Base-by-base conservation (phyloP, 2,113 vertebrate species). In the Mastomys coucha region DNA sequence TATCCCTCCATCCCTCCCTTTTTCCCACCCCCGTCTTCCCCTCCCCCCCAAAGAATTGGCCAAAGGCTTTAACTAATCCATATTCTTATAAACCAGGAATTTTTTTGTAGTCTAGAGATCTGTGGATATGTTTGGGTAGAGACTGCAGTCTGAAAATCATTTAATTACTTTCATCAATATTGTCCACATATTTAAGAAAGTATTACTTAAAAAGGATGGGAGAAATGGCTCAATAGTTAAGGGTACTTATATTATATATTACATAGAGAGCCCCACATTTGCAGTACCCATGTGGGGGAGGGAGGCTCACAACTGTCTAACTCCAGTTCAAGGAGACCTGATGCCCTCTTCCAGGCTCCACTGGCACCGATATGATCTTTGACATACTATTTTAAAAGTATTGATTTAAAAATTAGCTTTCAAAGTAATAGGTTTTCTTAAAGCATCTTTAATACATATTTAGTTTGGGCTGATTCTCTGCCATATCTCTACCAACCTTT, bases 21-120 rank as follows among this genome's bases (percentile, higher is more conserved):
- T 12, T 28, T 45, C 11, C 39, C 12, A 4, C 31, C 49, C n/a
- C n/a, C n/a, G n/a, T 10, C 39, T 6, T 5, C 19, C 8, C 1
- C 8, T 7, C 4, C 11, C 17, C 49, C 22, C 22, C 19, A 10
- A 45, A 73, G 19, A 49, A n/a, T 81, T 81, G 33, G 53, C 53
- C 36, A 82, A 63, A 85, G n/a, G 16, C 58, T 85, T 60, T 84
- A 82, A 80, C 51, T 81, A 58, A 81, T 82, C 53, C 36, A 58
- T 82, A 69, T 69, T 81, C 19, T 82, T 39, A 51, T 81, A 36
- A 36, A 81, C 20, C 33, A 56, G 58, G 33, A 56, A 1, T 56
- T 81, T 36, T 78, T 81, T 81, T 56, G 28, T 80, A 56, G 77
- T 80, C 31, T 53, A 56, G 77, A 56, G 77, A 80, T 78, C 28